phyloP scores from a whole-genome alignment of 2,113 vertebrate species.

The Lagopus leucura region DNA sequence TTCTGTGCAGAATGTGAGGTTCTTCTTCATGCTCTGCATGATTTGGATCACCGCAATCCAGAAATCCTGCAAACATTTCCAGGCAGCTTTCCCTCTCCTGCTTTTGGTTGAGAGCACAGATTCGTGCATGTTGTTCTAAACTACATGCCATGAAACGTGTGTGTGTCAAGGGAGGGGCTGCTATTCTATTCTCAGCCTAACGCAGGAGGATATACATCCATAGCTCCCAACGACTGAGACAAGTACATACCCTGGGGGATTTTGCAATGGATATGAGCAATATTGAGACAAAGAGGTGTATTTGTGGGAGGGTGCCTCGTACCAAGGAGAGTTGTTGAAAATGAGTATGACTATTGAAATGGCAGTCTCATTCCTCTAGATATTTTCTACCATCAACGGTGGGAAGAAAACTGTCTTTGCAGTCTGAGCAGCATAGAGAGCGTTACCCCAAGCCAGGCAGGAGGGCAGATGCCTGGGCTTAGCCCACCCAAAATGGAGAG shows the following conservation, averaged over 20 bases:
- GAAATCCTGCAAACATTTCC: fast-evolving
- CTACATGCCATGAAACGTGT: not conserved
- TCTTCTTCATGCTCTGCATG: not conserved
- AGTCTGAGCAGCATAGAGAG: not conserved
- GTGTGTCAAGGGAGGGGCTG: not conserved
- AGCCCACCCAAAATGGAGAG: not conserved
- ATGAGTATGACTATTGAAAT: not conserved
- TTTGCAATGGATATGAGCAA: not conserved
- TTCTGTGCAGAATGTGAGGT: not conserved
- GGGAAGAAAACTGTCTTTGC: not conserved
- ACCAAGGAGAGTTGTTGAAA: not conserved
- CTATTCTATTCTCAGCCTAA: not conserved
- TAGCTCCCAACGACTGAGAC: not conserved
- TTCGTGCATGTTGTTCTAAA: not conserved
- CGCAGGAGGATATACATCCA: not conserved
- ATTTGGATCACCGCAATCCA: not conserved
- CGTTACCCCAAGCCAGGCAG: not conserved
- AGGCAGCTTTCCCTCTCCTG: not conserved
- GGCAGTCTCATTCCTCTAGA: not conserved
- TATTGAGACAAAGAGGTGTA: not conserved
- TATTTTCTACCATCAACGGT: not conserved
- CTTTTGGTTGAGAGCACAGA: not conserved
- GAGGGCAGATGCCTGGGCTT: not conserved
- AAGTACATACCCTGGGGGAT: not conserved
- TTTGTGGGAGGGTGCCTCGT: not conserved